Conservation (phyloP, 2,113 vertebrate genomes). For the Chauna torquata region DNA sequence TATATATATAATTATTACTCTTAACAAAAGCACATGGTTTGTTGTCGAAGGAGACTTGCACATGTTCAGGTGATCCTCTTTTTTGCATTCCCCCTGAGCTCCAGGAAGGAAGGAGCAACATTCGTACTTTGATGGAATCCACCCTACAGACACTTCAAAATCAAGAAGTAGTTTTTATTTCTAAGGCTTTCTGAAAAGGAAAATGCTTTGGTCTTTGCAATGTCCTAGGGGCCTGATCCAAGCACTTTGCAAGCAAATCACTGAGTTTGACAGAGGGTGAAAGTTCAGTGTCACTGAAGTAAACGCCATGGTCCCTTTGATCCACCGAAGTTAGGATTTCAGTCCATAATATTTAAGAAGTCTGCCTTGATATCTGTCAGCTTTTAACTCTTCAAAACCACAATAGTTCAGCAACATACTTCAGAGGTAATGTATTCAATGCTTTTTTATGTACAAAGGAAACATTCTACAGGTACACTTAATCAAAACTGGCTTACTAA, state of each 20-base stretch:
- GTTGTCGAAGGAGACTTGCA: not conserved
- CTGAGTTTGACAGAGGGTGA: conserved; percentile 2
- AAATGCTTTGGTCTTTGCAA: conserved; percentile 38
- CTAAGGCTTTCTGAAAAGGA: conserved; percentile 15
- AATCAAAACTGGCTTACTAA: not conserved
- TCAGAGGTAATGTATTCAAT: not conserved
- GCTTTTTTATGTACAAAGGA: not conserved
- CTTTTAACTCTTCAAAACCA: not conserved
- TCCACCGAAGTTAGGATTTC: not conserved
- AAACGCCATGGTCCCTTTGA: not conserved
- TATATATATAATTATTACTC: not conserved
- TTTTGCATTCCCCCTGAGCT: not conserved
- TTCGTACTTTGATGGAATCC: conserved; percentile 12
- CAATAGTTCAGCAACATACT: not conserved
- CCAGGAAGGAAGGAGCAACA: not conserved
- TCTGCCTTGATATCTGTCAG: not conserved
- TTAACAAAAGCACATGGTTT: not conserved
- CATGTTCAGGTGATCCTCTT: not conserved
- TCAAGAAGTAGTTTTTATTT: conserved; percentile 37
- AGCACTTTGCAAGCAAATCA: not conserved
- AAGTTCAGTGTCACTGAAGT: not conserved
- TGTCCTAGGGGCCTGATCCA: conserved; percentile 12
- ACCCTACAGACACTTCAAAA: conserved; percentile 8
- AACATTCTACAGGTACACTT: not conserved
- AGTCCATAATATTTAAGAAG: not conserved